Percentiles rank a stretch among this genome's conserved stretches.
Conservation (phyloP, 2,797 vertebrate species). For the Ctenochaetus hawaiiensis region DNA sequence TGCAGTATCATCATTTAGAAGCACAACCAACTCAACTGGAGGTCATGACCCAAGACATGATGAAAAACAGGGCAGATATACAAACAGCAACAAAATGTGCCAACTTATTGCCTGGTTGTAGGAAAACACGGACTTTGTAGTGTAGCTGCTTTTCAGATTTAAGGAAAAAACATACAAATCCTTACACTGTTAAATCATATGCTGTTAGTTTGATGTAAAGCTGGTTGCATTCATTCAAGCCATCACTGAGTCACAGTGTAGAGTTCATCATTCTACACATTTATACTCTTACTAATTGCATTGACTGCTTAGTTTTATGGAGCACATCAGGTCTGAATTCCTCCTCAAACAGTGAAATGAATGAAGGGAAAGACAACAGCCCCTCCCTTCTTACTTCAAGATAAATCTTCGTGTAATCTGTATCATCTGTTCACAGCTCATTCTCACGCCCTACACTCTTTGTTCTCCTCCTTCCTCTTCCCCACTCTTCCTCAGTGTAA, state of each 20-base stretch:
- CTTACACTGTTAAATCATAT: background rate
- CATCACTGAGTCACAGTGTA: background rate
- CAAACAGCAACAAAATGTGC: background rate
- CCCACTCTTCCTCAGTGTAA: background rate
- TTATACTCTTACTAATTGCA: too few relatives aligned
- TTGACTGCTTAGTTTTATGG: background rate
- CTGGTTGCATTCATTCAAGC: background rate
- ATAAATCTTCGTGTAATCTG: conserved; percentile 37
- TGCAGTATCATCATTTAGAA: background rate
- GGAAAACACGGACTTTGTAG: background rate
- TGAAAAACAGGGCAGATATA: too few relatives aligned
- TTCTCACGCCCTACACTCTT: background rate
- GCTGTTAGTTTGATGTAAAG: background rate
- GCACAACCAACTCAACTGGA: background rate
- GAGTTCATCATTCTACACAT: background rate
- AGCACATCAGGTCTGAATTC: conserved; percentile 17
- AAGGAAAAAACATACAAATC: background rate
- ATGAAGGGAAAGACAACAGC: background rate
- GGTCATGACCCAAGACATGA: background rate
- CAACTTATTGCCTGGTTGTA: background rate
- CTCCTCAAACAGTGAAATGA: conserved; percentile 2
- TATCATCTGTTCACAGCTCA: conserved; percentile 7
- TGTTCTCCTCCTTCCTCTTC: conserved; percentile 1
- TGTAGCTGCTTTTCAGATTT: background rate
- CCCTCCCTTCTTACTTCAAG: conserved; percentile 29